Percentiles rank a stretch among this genome's conserved stretches.
phyloP scores from a whole-genome alignment of 2,888 invertebrate genomes.

The Apodemia mormo region DNA sequence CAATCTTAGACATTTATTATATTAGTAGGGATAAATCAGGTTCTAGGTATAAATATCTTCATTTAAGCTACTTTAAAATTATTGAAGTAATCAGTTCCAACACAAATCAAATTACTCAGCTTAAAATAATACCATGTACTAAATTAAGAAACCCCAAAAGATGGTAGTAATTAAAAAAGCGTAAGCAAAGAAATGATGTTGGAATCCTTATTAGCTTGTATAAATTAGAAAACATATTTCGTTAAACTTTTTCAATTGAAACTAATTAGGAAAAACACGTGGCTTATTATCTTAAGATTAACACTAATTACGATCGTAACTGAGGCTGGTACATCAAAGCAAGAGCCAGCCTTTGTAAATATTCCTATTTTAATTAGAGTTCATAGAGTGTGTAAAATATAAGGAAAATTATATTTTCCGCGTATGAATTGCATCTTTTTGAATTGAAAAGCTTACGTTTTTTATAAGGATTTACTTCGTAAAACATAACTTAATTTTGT shows the following conservation, averaged over 20 bases:
- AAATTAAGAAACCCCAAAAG: not conserved
- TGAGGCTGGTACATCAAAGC: constrained; percentile 60
- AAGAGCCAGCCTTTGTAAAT: constrained; percentile 64
- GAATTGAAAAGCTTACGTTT: not conserved
- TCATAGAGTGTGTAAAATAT: constrained; percentile 37
- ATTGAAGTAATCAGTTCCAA: too few species aligned
- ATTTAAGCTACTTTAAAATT: too few species aligned
- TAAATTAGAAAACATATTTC: not conserved
- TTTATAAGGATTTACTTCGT: not conserved
- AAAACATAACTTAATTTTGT: not conserved
- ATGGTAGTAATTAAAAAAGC: not conserved
- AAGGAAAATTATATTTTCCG: constrained; percentile 17
- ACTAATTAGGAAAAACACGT: constrained; percentile 67
- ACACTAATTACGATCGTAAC: constrained; percentile 71
- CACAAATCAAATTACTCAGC: not conserved
- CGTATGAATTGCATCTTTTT: constrained; percentile 6
- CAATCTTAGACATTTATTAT: too few species aligned
- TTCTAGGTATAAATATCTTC: too few species aligned
- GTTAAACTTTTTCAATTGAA: constrained; percentile 27
- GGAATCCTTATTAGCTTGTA: not conserved
- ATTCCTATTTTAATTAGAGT: constrained; percentile 63
- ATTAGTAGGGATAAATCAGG: too few species aligned
- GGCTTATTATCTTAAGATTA: constrained; percentile 76
- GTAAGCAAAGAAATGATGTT: not conserved
- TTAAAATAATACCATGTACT: not conserved